Conservation (phyloP, 2,113 vertebrate species). For the Thinocorus orbignyianus region DNA sequence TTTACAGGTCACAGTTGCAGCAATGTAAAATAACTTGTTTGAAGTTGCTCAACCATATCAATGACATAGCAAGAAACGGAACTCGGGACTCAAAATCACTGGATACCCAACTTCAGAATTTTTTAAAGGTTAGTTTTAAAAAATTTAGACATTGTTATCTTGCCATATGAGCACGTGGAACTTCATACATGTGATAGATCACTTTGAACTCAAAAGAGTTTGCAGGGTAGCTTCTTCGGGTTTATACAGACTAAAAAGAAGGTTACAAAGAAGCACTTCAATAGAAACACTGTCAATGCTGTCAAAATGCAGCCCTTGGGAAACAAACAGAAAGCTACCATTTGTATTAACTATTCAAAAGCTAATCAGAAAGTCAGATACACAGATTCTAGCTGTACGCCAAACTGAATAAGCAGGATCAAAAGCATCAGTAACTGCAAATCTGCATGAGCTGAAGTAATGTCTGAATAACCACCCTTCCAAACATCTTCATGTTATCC, state of each 20-base stretch:
- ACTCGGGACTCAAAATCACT: not conserved
- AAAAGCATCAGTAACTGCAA: not conserved
- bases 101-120: not conserved
- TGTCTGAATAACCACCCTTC: not conserved
- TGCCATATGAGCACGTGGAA: not conserved
- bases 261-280: not conserved
- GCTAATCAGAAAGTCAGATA: not conserved
- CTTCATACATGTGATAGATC: not conserved
- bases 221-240: not conserved
- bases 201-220: not conserved
- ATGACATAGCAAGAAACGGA: not conserved
- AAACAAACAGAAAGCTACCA: not conserved
- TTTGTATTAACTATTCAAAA: not conserved
- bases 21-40: not conserved
- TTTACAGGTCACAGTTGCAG: not conserved
- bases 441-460: not conserved
- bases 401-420: not conserved
- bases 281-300: not conserved
- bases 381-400: not conserved
- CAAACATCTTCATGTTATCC: conserved; percentile 26
- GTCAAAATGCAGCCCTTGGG: not conserved
- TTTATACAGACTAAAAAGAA: not conserved
- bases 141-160: not conserved
- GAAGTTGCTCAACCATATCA: not conserved
- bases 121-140: not conserved